Percentiles rank a stretch among this genome's conserved stretches.
Conservation (phyloP, 2,888 invertebrate genomes). For the Creontiades dilutus region DNA sequence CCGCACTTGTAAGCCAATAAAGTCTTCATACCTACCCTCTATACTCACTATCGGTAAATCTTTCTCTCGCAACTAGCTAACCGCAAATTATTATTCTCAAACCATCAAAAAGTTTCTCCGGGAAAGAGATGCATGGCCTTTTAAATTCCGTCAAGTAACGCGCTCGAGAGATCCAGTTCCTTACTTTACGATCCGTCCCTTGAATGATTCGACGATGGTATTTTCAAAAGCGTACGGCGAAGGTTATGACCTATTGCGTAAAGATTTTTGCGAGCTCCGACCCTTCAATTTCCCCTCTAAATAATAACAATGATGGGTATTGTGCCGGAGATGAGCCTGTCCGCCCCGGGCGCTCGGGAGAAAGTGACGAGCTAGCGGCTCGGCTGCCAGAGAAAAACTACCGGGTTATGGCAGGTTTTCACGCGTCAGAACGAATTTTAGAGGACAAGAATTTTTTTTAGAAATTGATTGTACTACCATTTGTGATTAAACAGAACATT, state of each 20-base stretch:
- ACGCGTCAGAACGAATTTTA: too few relatives aligned
- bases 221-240: constrained; percentile 38
- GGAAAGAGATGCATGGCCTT: constrained; percentile 21
- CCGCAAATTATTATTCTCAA: constrained; percentile 39
- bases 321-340: constrained; percentile 40
- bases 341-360: constrained; percentile 11
- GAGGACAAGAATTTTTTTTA: too few relatives aligned
- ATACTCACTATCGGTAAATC: background rate
- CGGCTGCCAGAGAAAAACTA: too few relatives aligned
- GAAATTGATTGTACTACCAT: too few relatives aligned
- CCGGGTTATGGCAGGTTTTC: too few relatives aligned
- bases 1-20: constrained; percentile 22
- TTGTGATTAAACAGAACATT: too few relatives aligned
- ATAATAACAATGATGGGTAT: constrained; percentile 40
- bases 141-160: constrained; percentile 36
- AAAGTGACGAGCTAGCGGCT: background rate
- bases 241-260: constrained; percentile 42
- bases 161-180: constrained; percentile 29
- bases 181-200: constrained; percentile 5
- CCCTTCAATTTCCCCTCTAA: constrained; percentile 42
- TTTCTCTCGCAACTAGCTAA: background rate
- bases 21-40: constrained; percentile 19
- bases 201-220: constrained; percentile 32
- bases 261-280: constrained; percentile 16
- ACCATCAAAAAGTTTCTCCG: constrained; percentile 32